A percentile compares a stretch with the other conserved stretches of the same genome.
Conservation (phyloP, 2,113 vertebrate species). For the Semnornis frantzii region DNA sequence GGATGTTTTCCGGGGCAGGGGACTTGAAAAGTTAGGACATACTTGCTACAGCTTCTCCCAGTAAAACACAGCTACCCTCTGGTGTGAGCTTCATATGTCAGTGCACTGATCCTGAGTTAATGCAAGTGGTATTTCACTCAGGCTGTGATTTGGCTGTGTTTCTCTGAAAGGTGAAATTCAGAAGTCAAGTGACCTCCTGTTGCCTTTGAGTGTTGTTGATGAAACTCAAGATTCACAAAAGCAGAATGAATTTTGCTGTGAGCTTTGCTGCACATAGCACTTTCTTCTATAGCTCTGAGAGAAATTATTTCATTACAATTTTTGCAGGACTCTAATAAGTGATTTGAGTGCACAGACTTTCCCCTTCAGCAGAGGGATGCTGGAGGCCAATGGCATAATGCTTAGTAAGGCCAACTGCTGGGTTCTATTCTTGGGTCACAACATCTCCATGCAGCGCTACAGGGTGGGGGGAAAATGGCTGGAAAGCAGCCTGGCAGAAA, state of each 20-base stretch:
- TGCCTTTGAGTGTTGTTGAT: background rate
- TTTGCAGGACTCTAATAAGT: background rate
- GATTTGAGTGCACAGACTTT: background rate
- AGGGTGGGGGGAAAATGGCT: no score
- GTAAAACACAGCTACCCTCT: background rate
- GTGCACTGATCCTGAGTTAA: background rate
- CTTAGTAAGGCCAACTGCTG: no score
- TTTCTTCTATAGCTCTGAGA: background rate
- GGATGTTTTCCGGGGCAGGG: background rate
- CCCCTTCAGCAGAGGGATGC: background rate
- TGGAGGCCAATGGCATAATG: background rate
- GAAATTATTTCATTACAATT: fast-evolving
- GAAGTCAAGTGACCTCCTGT: background rate
- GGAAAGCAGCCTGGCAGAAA: no score
- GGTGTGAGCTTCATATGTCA: background rate
- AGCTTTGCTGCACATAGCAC: background rate
- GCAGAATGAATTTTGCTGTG: background rate
- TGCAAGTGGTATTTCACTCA: background rate
- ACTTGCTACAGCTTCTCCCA: background rate
- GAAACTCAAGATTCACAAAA: background rate
- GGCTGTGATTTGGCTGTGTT: background rate
- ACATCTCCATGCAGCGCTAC: no score
- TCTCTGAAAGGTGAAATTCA: background rate
- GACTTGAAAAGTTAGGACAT: background rate
- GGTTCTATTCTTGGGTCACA: no score